A percentile compares a stretch with the other conserved stretches of the same genome.
phyloP scores from a whole-genome alignment of 2,888 invertebrate species.

The Agriopis marginaria region DNA sequence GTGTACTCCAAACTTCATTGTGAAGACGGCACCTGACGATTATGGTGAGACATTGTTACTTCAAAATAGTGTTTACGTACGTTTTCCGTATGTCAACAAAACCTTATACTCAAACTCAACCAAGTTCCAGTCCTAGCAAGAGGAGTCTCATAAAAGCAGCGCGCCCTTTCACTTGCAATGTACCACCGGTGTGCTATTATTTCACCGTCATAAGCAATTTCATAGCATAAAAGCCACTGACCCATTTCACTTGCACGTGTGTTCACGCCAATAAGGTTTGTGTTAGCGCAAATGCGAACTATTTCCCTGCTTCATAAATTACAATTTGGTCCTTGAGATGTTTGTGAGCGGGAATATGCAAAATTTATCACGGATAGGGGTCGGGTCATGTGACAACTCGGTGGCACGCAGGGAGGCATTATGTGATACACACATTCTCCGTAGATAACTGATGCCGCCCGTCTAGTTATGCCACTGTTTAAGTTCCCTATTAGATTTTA shows the following conservation, averaged over 20 bases:
- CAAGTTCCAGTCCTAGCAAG: constrained; percentile 8
- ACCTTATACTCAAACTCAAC: background rate
- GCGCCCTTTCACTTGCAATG: constrained; percentile 13
- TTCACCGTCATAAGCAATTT: constrained; percentile 19
- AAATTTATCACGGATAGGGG: constrained; percentile 48
- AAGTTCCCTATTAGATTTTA: constrained; percentile 79
- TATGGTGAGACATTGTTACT: too few species aligned
- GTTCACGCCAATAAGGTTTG: constrained; percentile 18
- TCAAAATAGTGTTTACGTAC: background rate
- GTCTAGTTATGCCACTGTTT: constrained; percentile 58
- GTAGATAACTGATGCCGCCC: constrained; percentile 55
- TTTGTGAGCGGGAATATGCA: constrained; percentile 52
- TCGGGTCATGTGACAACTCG: constrained; percentile 52
- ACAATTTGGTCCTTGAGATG: constrained; percentile 53
- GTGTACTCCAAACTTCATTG: too few species aligned
- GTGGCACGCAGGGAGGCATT: constrained; percentile 50
- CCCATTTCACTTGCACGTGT: constrained; percentile 18
- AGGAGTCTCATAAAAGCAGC: constrained; percentile 13
- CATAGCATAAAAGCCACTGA: constrained; percentile 16
- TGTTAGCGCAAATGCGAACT: constrained; percentile 34
- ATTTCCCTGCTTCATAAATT: constrained; percentile 37
- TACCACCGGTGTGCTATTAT: constrained; percentile 17
- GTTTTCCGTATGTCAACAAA: background rate
- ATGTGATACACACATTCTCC: constrained; percentile 48
- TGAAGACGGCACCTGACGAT: too few species aligned